Evolutionary conservation across 2,113 vertebrate species (phyloP), one percentile per base, ranked within the genome.

Genomic region (Chionis minor): DNA sequence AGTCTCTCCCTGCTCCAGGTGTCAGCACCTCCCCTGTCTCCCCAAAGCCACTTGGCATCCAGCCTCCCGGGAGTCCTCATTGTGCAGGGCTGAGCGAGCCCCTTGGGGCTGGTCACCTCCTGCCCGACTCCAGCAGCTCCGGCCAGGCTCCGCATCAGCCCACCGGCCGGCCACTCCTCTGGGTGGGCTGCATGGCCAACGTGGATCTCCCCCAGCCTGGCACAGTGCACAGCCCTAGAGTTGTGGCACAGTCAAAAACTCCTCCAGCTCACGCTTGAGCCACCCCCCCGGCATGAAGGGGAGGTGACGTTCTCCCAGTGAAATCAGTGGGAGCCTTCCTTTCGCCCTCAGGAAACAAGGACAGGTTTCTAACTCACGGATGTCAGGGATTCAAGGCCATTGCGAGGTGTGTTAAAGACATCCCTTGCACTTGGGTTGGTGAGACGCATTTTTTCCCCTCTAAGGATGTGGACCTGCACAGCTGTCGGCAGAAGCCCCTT

Each of bases 171-270:
- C 10, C 40, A 73, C 65, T 83, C 67, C 52, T 45, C 23, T 2
- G 8, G 16, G 52, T 4, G 9, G 28, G 52, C 42, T 58, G 33
- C 12, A 0, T 28, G 78, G 86, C 3, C 4, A 81, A 67, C 0
- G 0, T 3, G 9, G 79, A 86, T 30, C 38, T 54, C 21, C 21
- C 56, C 73, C 63, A 77, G 63, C 63, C 58, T 59, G 63, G 47
- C 35, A 52, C 30, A 63, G 63, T 2, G n/a, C 77, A 65, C 65
- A 33, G 0, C 0, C 3, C 14, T 58, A 11, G 42, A 62, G 54
- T 1, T 14, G 42, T n/a, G 66, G 21, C 40, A 70, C 1, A 27
- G 67, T 13, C 78, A 94, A 22, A 81, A 77, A 47, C 47, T 71
- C 19, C 56, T 83, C 77, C 56, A 83, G 45, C 81, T 86, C 3